These are phyloP conservation scores for Clusia tigrina DNA, from an alignment of 2,888 invertebrate species.

Conservation along the genomic window DNA sequence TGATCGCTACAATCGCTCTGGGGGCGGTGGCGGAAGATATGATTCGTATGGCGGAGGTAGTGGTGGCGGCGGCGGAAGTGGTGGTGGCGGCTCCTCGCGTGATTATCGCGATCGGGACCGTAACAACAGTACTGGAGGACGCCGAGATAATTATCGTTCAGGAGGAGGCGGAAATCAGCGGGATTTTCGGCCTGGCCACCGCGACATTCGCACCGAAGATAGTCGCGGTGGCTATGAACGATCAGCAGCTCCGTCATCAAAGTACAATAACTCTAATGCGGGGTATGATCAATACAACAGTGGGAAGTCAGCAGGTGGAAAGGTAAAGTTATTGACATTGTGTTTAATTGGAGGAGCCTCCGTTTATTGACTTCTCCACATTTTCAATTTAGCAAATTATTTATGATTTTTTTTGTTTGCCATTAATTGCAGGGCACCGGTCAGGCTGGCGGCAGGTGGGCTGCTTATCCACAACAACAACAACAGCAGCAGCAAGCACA, in stretches of 20 bases:
- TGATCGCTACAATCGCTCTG: constrained; percentile 52
- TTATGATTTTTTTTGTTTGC: constrained; percentile 20
- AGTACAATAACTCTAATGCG: constrained; percentile 45
- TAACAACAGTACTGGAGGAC: constrained; percentile 42
- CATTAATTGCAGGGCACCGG: constrained; percentile 28
- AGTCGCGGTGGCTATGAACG: constrained; percentile 65
- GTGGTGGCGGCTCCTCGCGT: constrained; percentile 54
- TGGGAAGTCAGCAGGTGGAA: constrained; percentile 40
- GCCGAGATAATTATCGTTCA: constrained; percentile 58
- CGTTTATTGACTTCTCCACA: too few relatives aligned
- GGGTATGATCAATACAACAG: constrained; percentile 52
- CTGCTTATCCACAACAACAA: constrained; percentile 47
- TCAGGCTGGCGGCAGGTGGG: constrained; percentile 49
- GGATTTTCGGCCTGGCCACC: constrained; percentile 66
- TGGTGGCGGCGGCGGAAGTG: constrained; percentile 54
- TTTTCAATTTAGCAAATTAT: constrained; percentile 8
- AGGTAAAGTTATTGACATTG: too few relatives aligned
- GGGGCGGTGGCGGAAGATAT: constrained; percentile 52
- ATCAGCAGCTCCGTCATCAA: constrained; percentile 57
- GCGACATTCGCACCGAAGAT: constrained; percentile 65
- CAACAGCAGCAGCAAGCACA: constrained; percentile 45
- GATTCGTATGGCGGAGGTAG: constrained; percentile 52
- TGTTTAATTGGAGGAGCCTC: too few relatives aligned
- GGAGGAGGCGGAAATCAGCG: constrained; percentile 58
- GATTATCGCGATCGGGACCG: constrained; percentile 56